Percentiles rank a stretch among this genome's conserved stretches.
Evolutionary conservation across 2,113 vertebrate genomes (phyloP).

Genomic region (Galemys pyrenaicus): DNA sequence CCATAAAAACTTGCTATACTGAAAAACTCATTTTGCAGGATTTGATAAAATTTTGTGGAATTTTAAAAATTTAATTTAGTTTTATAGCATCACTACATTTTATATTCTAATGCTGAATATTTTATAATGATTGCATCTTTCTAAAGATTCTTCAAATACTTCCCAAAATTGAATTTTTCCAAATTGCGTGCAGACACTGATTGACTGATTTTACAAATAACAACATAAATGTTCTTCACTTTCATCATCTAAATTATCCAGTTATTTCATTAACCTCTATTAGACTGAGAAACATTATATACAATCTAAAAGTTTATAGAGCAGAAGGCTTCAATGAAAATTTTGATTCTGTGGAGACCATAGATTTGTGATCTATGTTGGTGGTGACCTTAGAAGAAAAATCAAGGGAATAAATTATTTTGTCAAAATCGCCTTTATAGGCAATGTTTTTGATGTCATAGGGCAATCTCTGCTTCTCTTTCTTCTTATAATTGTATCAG

Average conservation of each 20-base stretch:
- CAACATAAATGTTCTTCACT: constrained; percentile 46
- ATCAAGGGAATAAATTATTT: constrained; percentile 79
- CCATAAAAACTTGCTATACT: not conserved
- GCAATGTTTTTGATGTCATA: constrained; percentile 76
- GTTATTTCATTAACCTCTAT: constrained; percentile 36
- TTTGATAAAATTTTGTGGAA: not conserved
- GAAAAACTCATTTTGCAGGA: not conserved
- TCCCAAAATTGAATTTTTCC: constrained; percentile 60
- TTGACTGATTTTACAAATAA: constrained; percentile 40
- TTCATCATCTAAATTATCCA: constrained; percentile 47
- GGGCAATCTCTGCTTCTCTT: constrained; percentile 74
- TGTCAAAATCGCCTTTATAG: constrained; percentile 76
- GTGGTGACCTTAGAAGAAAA: constrained; percentile 68
- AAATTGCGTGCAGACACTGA: constrained; percentile 55
- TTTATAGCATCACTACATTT: constrained; percentile 64
- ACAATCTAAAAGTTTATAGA: constrained; percentile 40
- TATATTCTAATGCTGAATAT: constrained; percentile 40
- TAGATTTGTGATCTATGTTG: constrained; percentile 63
- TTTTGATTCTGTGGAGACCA: constrained; percentile 59
- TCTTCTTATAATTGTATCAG: constrained; percentile 82
- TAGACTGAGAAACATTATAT: constrained; percentile 57
- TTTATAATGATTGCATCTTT: constrained; percentile 44
- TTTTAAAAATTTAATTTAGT: constrained; percentile 19
- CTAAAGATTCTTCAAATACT: constrained; percentile 6
- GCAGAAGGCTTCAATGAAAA: constrained; percentile 33